Evolutionary conservation across 92 coral and sea anemone genomes (phyloP), one percentile per base, ranked within the genome.

Genomic region (Epizoanthus scotinus): DNA sequence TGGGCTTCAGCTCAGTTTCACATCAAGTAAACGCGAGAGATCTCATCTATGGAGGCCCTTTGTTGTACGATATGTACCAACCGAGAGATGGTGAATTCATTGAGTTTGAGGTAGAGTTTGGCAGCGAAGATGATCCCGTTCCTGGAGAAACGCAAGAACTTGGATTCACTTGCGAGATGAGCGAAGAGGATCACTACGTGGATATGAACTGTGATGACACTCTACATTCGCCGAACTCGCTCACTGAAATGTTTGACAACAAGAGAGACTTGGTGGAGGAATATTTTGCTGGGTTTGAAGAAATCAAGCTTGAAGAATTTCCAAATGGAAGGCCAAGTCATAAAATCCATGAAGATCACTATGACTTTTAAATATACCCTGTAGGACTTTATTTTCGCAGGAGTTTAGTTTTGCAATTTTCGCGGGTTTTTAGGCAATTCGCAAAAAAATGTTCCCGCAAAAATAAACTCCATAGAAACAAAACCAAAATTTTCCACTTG

Each of bases 31-130:
- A 6, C 27, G 67, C 68, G 67, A 58, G 81, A 10, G 53, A 75
- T 34, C 68, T 75, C 67, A 22, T 75, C 17, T 75, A 75, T 38
- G 81, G 81, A 2, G 81, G 81, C 0, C 56, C 81, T 9, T 22
- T 75, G 68, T 31, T 58, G 67, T 75, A 75, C 27, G 81, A 75
- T 3, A 20, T 75, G n/a, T 75, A 75, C 57, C 60, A 75, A 20
- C 81, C 81, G 17, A 52, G 68, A 56, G 65, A 59, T 3, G 40
- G 42, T 1, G 58, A 75, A 2, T 75, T 40, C 17, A 21, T 75
- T 10, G 40, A 75, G 49, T 75, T 75, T n/a, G 81, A 59, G 21
- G 61, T 22, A 0, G 81, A 75, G 13, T 75, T 59, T 40, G 68
- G 61, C 22, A 59, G 81, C 19, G 81, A 63, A 14, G 34, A 75